Conservation (phyloP, 2,797 vertebrate genomes). For the Gymnothorax reevesii region DNA sequence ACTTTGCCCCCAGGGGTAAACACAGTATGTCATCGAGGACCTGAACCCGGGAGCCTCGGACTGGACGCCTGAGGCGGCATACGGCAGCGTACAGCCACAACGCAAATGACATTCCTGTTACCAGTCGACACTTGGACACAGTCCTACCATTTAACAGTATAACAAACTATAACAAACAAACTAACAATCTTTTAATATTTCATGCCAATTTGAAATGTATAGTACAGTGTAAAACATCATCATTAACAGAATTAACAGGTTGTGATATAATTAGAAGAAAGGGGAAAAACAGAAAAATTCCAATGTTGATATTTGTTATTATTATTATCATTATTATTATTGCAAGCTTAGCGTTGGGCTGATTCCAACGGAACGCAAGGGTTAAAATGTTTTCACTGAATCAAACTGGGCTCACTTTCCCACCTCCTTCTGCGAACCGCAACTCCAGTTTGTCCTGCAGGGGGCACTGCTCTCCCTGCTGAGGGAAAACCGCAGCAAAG, state of each 20-base stretch:
- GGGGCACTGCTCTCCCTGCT: neutral
- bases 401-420: neutral
- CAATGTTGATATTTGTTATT: too few species aligned
- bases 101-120: neutral
- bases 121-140: neutral
- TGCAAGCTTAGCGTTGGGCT: too few species aligned
- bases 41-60: neutral
- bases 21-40: neutral
- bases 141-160: neutral
- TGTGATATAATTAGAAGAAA: too few species aligned
- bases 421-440: neutral
- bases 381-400: neutral
- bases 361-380: too few species aligned
- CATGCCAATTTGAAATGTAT: too few species aligned
- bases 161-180: neutral
- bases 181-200: too few species aligned
- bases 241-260: too few species aligned
- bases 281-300: too few species aligned
- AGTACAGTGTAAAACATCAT: too few species aligned
- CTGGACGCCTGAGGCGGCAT: neutral
- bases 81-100: neutral
- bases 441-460: neutral
- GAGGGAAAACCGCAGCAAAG: neutral
- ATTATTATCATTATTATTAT: too few species aligned
- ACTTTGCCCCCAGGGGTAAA: neutral